Percentiles rank a stretch among this genome's conserved stretches.
phyloP scores from a whole-genome alignment of 1,140 invertebrate genomes.

The Danaus melanippus region DNA sequence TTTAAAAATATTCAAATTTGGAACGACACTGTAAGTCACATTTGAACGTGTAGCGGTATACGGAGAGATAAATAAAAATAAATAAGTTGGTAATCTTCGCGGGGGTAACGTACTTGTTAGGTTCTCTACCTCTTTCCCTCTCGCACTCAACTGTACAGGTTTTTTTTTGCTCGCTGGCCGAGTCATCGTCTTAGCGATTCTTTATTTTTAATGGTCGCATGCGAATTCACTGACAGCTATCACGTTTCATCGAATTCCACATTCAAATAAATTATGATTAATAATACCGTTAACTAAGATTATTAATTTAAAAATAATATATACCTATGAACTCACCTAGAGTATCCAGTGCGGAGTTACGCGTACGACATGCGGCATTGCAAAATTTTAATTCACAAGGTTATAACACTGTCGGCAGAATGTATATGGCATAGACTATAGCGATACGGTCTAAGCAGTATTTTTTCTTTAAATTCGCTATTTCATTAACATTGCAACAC shows the following conservation, averaged over 20 bases:
- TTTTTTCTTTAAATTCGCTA: conserved; percentile 18
- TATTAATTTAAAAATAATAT: too few relatives aligned
- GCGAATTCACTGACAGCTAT: conserved; percentile 41
- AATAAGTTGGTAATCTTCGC: conserved; percentile 55
- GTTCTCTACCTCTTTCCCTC: conserved; percentile 40
- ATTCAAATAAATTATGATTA: conserved; percentile 8
- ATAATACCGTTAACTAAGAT: too few relatives aligned
- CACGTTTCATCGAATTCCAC: conserved; percentile 15
- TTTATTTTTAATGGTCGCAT: conserved; percentile 56
- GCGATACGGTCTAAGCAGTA: conserved; percentile 16
- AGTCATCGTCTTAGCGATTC: conserved; percentile 61
- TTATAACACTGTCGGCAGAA: conserved; percentile 16
- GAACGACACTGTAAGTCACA: neutral
- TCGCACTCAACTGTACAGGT: conserved; percentile 41
- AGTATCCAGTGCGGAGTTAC: too few relatives aligned
- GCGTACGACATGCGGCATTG: conserved; percentile 18
- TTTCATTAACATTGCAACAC: conserved; percentile 8
- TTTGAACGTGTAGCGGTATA: conserved; percentile 23
- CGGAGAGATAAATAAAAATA: conserved; percentile 52
- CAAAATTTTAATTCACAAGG: conserved; percentile 31
- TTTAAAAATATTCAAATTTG: too few relatives aligned
- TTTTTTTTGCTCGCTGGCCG: conserved; percentile 51
- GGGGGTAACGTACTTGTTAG: conserved; percentile 70
- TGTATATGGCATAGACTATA: conserved; percentile 10
- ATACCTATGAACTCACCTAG: too few relatives aligned